Conservation (phyloP, 2,888 invertebrate genomes). For the Barypeithes pellucidus region DNA sequence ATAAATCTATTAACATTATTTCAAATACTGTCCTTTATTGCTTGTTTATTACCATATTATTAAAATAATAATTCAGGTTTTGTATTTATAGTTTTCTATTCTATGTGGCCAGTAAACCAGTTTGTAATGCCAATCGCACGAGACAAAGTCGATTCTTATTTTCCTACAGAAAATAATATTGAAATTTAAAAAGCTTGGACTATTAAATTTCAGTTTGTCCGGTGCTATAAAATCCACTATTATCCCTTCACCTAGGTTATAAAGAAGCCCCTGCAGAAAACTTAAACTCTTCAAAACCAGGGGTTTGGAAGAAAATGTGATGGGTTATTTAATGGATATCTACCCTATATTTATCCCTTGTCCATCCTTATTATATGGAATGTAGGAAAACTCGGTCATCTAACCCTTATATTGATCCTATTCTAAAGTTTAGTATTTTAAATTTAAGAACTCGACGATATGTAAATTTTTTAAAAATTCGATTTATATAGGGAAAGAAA, state of each 20-base stretch:
- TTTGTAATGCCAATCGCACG: too few species aligned
- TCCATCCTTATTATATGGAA: slow-evolving; percentile 1
- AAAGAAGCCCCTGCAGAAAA: neutral
- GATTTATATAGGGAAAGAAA: too few species aligned
- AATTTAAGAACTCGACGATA: neutral
- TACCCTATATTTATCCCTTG: neutral
- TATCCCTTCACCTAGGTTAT: neutral
- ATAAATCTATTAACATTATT: too few species aligned
- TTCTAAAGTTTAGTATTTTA: neutral
- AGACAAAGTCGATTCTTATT: too few species aligned
- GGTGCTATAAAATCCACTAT: slow-evolving; percentile 2
- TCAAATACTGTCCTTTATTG: too few species aligned
- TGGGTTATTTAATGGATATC: neutral
- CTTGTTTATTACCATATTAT: too few species aligned
- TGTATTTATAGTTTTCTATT: too few species aligned
- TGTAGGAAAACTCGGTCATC: neutral
- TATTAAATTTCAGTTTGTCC: neutral
- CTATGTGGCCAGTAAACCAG: too few species aligned
- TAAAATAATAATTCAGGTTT: too few species aligned
- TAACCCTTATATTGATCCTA: neutral
- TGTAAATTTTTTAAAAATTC: neutral
- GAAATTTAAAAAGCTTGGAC: neutral
- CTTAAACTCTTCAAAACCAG: neutral
- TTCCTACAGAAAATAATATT: too few species aligned
- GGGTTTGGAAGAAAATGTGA: neutral